Evolutionary conservation across 2,113 vertebrate genomes (phyloP).

Genomic region (Hydrolagus affinis): DNA sequence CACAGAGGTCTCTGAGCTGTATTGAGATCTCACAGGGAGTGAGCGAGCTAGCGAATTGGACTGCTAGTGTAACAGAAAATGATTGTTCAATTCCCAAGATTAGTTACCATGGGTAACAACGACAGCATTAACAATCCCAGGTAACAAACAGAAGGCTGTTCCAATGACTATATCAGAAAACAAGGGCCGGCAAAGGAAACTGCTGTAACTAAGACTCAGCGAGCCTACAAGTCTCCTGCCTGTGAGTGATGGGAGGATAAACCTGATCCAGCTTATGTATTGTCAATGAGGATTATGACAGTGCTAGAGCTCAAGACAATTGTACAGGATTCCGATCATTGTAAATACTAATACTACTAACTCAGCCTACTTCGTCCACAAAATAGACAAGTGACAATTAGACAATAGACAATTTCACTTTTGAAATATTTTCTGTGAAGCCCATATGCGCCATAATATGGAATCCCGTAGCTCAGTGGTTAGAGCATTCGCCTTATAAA

Average conservation of each 20-base stretch:
- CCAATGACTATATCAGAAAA: background rate
- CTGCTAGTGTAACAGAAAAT: background rate
- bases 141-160: background rate
- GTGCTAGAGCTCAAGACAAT: slow-evolving; percentile 28
- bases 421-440: too few relatives aligned
- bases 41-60: background rate
- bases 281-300: slow-evolving; percentile 23
- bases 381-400: too few relatives aligned
- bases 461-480: too few relatives aligned
- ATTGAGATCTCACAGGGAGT: background rate
- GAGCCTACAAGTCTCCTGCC: background rate
- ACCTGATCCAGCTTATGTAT: slow-evolving; percentile 4
- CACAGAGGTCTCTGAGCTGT: background rate
- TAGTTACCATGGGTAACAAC: background rate
- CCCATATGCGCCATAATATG: too few relatives aligned
- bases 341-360: slow-evolving; percentile 7
- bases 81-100: background rate
- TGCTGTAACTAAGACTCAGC: background rate
- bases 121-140: background rate
- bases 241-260: slow-evolving; percentile 18
- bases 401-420: too few relatives aligned
- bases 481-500: too few relatives aligned
- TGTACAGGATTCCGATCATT: slow-evolving; percentile 10
- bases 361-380: too few relatives aligned
- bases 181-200: background rate